These are phyloP conservation scores for Trididemnum clinides DNA, from an alignment of 23 tunicate genomes.

Conservation along the genomic window DNA sequence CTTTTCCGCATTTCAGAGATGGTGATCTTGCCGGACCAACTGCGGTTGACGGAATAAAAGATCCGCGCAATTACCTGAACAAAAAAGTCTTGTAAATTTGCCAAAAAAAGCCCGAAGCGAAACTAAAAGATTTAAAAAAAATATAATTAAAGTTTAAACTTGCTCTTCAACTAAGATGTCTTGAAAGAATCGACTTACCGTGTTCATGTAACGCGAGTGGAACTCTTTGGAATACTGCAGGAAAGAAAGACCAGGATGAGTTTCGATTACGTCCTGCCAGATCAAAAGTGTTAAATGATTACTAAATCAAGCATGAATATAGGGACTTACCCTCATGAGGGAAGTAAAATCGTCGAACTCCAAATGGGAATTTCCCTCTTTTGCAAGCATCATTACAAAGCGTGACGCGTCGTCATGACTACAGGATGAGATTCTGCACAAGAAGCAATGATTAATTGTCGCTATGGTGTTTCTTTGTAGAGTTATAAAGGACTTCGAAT, in stretches of 20 bases:
- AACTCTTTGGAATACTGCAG: constrained; percentile 58
- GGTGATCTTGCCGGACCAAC: constrained; percentile 58
- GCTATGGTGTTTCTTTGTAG: background rate
- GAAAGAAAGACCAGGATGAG: constrained; percentile 58
- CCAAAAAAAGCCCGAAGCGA: no score
- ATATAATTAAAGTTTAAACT: no score
- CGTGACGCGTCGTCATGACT: constrained; percentile 75
- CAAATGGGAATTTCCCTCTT: constrained; percentile 50
- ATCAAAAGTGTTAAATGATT: constrained; percentile 6
- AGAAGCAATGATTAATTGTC: background rate
- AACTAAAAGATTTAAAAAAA: no score
- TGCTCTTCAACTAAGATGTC: no score
- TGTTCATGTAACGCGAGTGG: constrained; percentile 64
- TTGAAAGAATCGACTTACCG: no score
- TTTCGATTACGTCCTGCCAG: constrained; percentile 41
- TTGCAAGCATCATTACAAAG: constrained; percentile 72
- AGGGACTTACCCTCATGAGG: constrained; percentile 42
- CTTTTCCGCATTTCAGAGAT: constrained; percentile 45
- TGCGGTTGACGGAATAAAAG: constrained; percentile 52
- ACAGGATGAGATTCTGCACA: background rate
- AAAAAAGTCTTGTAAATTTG: no score
- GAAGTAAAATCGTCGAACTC: constrained; percentile 75
- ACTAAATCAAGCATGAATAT: background rate
- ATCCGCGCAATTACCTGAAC: constrained; percentile 40
- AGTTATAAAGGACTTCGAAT: background rate